Conservation (phyloP, 2,113 vertebrate species). For the Gracilinanus agilis region DNA sequence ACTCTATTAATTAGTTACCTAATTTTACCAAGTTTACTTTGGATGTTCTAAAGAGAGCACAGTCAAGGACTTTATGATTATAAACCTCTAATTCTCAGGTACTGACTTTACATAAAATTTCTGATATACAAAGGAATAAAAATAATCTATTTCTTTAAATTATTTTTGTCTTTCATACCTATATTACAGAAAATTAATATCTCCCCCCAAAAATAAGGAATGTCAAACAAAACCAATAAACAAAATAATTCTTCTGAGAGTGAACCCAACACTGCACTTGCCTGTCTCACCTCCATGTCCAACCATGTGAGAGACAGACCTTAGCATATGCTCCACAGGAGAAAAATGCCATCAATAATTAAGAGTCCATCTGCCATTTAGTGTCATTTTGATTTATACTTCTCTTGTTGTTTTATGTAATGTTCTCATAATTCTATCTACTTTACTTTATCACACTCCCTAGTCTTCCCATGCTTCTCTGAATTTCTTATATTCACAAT, state of each 20-base stretch:
- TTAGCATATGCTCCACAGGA: background rate
- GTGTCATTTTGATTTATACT: background rate
- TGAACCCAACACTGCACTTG: background rate
- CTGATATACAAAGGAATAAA: constrained; percentile 12
- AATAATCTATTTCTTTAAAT: constrained; percentile 27
- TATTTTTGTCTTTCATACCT: background rate
- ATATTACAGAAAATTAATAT: background rate
- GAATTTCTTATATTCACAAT: background rate
- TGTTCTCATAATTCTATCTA: background rate
- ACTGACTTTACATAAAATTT: constrained; percentile 22
- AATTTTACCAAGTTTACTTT: background rate
- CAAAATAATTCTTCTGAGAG: constrained; percentile 10
- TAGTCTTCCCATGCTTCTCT: background rate
- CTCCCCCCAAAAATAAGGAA: background rate
- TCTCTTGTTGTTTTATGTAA: background rate
- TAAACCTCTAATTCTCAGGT: constrained; percentile 22
- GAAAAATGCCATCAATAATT: background rate
- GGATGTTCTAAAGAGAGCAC: background rate
- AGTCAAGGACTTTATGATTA: constrained; percentile 6
- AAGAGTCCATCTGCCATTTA: background rate
- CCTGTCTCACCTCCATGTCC: background rate
- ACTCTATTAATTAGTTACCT: background rate
- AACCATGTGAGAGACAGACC: background rate
- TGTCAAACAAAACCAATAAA: constrained; percentile 38
- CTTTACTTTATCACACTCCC: background rate